Conservation (phyloP, 2,888 invertebrate genomes). For the Mesorhabditis spiculigera region DNA sequence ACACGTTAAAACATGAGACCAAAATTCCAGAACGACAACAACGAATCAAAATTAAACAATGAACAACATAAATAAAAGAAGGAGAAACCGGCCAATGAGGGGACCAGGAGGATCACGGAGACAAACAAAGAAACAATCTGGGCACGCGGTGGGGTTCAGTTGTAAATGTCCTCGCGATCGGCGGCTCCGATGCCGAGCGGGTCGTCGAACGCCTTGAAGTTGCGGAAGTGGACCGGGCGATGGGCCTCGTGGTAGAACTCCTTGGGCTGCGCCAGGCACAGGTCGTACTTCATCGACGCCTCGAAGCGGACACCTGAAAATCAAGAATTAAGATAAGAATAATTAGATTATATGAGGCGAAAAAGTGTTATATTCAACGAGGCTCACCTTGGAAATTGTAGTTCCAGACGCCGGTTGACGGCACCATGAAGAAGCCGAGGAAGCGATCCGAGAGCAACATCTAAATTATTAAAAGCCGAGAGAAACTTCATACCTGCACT, state of each 20-base stretch:
- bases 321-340: background rate
- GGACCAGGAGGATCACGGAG: too few species aligned
- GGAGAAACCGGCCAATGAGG: too few species aligned
- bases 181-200: conserved; percentile 75
- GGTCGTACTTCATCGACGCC: conserved; percentile 84
- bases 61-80: too few species aligned
- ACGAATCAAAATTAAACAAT: too few species aligned
- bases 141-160: conserved; percentile 12
- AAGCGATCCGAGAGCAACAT: conserved; percentile 96
- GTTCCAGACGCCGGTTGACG: conserved; percentile 96
- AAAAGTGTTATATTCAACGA: conserved; percentile 6
- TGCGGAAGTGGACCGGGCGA: conserved; percentile 93
- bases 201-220: conserved; percentile 94
- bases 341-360: background rate
- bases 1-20: too few species aligned
- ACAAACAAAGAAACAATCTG: too few species aligned
- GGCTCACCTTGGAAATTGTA: conserved; percentile 94
- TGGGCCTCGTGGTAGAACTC: conserved; percentile 99
- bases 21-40: too few species aligned
- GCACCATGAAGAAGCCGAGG: conserved; percentile 99
- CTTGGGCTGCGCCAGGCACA: conserved; percentile 91
- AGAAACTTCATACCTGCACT: conserved; percentile 83
- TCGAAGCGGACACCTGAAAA: conserved; percentile 44
- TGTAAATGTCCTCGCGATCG: conserved; percentile 83
- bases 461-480: conserved; percentile 60